Conservation (phyloP, 2,888 invertebrate species). For the Spicauda simplicius region DNA sequence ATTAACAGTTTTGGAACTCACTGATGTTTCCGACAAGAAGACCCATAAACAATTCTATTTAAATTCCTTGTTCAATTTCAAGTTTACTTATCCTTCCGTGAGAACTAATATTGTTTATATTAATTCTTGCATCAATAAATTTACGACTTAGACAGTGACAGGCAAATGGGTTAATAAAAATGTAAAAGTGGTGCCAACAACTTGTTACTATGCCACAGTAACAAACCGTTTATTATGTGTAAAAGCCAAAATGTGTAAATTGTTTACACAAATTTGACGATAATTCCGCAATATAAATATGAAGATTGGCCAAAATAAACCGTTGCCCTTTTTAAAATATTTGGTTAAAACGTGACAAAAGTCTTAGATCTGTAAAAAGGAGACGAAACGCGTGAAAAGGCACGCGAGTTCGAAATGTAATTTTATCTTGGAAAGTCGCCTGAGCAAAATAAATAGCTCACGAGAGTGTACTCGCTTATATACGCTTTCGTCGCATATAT, state of each 20-base stretch:
- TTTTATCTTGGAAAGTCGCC: background rate
- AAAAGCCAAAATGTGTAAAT: background rate
- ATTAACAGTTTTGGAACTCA: no score
- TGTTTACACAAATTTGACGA: background rate
- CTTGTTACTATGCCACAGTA: background rate
- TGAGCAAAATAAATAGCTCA: background rate
- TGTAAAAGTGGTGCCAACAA: slow-evolving; percentile 3
- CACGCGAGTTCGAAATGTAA: background rate
- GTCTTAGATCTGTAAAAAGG: background rate
- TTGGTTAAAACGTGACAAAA: no score
- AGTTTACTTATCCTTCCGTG: background rate
- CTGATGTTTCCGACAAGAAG: no score
- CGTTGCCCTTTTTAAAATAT: no score
- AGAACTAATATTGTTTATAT: background rate
- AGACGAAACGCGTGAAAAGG: background rate
- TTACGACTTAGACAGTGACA: background rate
- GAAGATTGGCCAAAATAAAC: no score
- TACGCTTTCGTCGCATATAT: background rate
- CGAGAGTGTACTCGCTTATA: background rate
- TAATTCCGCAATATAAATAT: background rate
- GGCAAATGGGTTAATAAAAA: slow-evolving; percentile 1
- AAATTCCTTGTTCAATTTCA: no score
- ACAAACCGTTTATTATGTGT: background rate
- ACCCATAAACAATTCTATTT: no score
- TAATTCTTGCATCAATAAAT: background rate